Base-by-base conservation (phyloP, 1,140 invertebrate genomes). In the Alviniconcha marisindica region DNA sequence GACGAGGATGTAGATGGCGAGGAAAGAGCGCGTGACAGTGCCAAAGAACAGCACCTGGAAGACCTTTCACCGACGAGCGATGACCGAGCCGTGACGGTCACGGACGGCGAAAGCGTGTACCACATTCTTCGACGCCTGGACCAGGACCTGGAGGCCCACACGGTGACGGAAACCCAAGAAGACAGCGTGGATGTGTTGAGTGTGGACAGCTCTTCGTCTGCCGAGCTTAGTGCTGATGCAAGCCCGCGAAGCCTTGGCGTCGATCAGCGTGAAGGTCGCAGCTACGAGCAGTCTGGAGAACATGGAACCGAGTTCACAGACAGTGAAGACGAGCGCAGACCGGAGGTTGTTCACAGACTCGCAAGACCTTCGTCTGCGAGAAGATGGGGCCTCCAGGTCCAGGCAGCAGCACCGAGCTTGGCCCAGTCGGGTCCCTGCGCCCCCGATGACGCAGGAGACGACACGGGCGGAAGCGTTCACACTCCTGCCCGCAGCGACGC, bases 81-180 rank as follows among this genome's bases (percentile, higher is more conserved):
- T n/a, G n/a, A n/a, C n/a, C 2, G 44, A 24, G 24, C 40, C 1
- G 28, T 21, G 0, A 51, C 73, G 18, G 42, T 76, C 24, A 76
- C 73, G 28, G 73, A 76, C 42, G 42, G 73, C 7, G 73, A 76
- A 42, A 51, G 18, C 73, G 73, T 76, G 24, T 76, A 76, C 21
- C 42, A 76, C n/a, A 54, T 76, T 28, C 31, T 76, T 7, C n/a
- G 33, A 3, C 73, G 44, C 1, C 73, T 76, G 40, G 73, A 76
- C 42, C 42, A 51, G 40, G 73, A 76, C 14, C 73, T 76, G 24
- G 73, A 76, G 18, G 24, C 24, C 1, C 28, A 51, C 42, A 54
- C 40, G n/a, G 28, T 21, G 24, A 76, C 42, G 15, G 73, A 76
- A n/a, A 76, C 73, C 7, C 73, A 44, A 42, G 73, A 76, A 15